A percentile compares a stretch with the other conserved stretches of the same genome.
These are phyloP conservation scores for Malurus melanocephalus DNA, from an alignment of 2,113 vertebrate species.

Conservation along the genomic window DNA sequence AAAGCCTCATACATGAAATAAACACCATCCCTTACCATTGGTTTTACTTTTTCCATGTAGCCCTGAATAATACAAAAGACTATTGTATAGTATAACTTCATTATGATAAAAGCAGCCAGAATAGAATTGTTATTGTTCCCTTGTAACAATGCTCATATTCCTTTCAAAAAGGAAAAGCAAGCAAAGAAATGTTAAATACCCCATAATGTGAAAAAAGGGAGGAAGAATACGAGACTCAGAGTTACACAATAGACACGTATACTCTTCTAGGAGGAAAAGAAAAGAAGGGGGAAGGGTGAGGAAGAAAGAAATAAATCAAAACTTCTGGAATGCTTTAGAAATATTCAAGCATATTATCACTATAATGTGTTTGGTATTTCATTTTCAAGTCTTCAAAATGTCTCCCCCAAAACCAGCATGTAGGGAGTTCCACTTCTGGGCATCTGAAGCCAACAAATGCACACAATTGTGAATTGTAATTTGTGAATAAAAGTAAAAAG, in stretches of 20 bases:
- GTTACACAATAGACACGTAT: background rate
- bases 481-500: background rate
- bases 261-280: background rate
- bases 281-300: accelerated
- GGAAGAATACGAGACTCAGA: background rate
- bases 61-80: constrained; percentile 68
- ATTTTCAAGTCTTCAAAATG: background rate
- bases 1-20: constrained; percentile 95
- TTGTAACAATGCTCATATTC: background rate
- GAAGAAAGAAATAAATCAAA: background rate
- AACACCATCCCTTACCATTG: constrained; percentile 94
- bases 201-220: background rate
- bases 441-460: background rate
- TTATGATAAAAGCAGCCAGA: background rate
- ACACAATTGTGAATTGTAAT: background rate
- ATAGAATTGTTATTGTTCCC: background rate
- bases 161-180: background rate
- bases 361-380: background rate
- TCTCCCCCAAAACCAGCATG: background rate
- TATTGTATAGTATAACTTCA: background rate
- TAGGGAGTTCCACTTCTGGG: background rate
- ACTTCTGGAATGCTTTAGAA: background rate
- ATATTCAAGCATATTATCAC: background rate
- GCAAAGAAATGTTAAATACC: background rate
- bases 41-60: constrained; percentile 87